A percentile compares a stretch with the other conserved stretches of the same genome.
These are phyloP conservation scores for Ariolimax columbianus DNA, from an alignment of 2,888 invertebrate species.

Conservation along the genomic window DNA sequence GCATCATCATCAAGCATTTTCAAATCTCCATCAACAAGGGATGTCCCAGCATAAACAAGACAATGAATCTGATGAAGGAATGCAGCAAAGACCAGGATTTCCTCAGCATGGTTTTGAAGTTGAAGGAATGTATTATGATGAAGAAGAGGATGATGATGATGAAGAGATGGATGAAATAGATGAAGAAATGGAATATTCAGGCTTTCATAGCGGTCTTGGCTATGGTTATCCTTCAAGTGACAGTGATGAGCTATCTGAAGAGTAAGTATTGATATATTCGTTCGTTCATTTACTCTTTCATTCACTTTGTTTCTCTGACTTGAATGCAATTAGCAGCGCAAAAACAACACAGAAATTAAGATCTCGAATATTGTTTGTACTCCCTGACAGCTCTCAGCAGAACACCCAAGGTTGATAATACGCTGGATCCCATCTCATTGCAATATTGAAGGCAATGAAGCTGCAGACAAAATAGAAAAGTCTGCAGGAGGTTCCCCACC, in stretches of 20 bases:
- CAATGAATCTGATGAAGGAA: background rate
- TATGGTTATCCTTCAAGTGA: slow-evolving; percentile 28
- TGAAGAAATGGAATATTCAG: slow-evolving; percentile 29
- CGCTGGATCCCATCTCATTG: too few species aligned
- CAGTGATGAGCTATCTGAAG: slow-evolving; percentile 44
- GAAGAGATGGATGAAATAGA: slow-evolving; percentile 45
- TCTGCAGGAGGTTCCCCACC: too few species aligned
- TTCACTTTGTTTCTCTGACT: background rate
- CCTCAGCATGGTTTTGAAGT: slow-evolving; percentile 9
- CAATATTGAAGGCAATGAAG: too few species aligned
- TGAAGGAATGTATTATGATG: slow-evolving; percentile 36
- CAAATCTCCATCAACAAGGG: slow-evolving; percentile 12
- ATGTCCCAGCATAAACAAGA: background rate
- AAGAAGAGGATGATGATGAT: slow-evolving; percentile 40
- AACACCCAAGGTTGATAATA: too few species aligned
- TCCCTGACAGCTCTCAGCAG: too few species aligned
- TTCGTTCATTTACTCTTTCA: background rate
- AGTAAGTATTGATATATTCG: background rate
- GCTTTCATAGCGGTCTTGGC: background rate
- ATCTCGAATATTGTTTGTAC: too few species aligned
- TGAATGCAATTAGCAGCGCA: too few species aligned
- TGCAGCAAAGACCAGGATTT: background rate
- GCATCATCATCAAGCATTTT: background rate
- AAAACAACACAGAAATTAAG: too few species aligned
- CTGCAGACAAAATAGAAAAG: too few species aligned